Base-by-base conservation (phyloP, 2,888 invertebrate species). In the Busseola fusca region DNA sequence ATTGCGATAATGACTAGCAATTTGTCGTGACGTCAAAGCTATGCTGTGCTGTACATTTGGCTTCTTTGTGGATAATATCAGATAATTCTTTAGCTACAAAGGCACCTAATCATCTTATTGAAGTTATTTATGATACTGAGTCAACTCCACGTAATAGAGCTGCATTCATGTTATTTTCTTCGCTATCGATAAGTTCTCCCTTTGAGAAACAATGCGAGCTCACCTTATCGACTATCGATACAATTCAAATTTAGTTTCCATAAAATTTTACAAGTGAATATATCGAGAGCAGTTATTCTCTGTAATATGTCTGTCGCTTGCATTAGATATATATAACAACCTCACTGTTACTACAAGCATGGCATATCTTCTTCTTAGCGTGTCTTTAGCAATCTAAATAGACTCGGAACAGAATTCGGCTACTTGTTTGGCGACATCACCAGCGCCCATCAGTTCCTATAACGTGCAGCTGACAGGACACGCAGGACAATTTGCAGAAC, bases 21-120 rank as follows among this genome's bases (percentile, higher is more conserved):
- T 82, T 82, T 76, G 59, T 65, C 37, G 62, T 82, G 82, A 84
- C 82, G 75, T 84, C 84, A 84, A 52, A 45, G 7, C 42, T 72
- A 72, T 70, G 75, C 70, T 77, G 66, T 60, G 72, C 34, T 37
- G 52, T 58, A 78, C 82, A 82, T 76, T 70, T 72, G 25, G 52
- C 50, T 50, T 67, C 52, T 68, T 74, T 67, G 65, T 58, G 52
- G 68, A 52, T 73, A 64, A 37, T 69, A 64, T 57, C 25, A 78
- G 30, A 66, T 79, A 72, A 72, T 67, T 67, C 48, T 16, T 14
- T 34, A 37, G 21, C 42, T 54, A 66, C 40, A 78, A 59, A 54
- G 25, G 27, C 50, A 52, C 42, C 65, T 78, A 57, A 79, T 79
- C 57, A 82, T 57, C 21, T 54, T 48, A 68, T 77, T 72, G 34